A percentile compares a stretch with the other conserved stretches of the same genome.
These are phyloP conservation scores for Ara ararauna DNA, from an alignment of 2,797 vertebrate genomes.

Conservation along the genomic window DNA sequence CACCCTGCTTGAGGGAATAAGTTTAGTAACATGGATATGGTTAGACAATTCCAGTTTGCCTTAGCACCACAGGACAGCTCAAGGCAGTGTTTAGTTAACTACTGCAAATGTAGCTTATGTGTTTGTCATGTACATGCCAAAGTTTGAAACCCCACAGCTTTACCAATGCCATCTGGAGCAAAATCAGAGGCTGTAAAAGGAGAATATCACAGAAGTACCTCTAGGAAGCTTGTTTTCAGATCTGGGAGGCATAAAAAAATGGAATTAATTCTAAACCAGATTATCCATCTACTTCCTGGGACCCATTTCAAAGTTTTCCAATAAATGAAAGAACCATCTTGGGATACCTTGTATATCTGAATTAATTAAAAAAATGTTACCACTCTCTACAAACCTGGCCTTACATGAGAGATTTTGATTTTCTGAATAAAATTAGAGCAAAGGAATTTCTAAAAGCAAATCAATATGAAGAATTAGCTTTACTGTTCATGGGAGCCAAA, in stretches of 20 bases:
- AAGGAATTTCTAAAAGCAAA: neutral
- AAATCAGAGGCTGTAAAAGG: neutral
- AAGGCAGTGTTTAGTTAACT: neutral
- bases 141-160: neutral
- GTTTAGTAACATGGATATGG: neutral
- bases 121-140: neutral
- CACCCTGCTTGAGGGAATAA: neutral
- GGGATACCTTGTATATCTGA: neutral
- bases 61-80: neutral
- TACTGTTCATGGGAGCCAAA: neutral
- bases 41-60: neutral
- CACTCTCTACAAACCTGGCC: neutral
- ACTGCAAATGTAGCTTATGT: neutral
- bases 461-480: neutral
- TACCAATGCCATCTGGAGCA: neutral
- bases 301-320: neutral
- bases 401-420: neutral
- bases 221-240: neutral
- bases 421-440: neutral
- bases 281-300: neutral
- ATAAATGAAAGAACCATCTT: neutral
- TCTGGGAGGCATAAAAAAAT: neutral
- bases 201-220: neutral
- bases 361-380: neutral
- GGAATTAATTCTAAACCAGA: neutral